These are phyloP conservation scores for Acanthococcus lagerstroemiae DNA, from an alignment of 2,888 invertebrate species.

Conservation along the genomic window DNA sequence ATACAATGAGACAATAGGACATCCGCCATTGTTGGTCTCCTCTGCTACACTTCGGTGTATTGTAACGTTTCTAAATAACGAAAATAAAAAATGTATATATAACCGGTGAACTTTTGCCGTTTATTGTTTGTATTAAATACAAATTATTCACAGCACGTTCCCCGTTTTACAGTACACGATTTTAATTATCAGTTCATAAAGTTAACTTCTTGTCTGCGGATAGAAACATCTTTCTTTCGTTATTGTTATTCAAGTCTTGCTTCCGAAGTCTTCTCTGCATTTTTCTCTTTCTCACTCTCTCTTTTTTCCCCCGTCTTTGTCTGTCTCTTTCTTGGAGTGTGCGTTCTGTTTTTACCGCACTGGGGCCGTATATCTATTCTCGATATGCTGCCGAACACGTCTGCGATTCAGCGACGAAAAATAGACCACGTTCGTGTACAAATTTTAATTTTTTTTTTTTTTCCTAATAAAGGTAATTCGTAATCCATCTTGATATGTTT, in stretches of 20 bases:
- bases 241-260: slow-evolving; percentile 25
- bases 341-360: too few relatives aligned
- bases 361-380: too few relatives aligned
- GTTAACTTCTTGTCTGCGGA: slow-evolving; percentile 25
- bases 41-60: slow-evolving; percentile 6
- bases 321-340: too few relatives aligned
- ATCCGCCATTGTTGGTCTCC: slow-evolving; percentile 12
- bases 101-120: slow-evolving; percentile 23
- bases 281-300: too few relatives aligned
- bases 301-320: too few relatives aligned
- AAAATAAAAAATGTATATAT: not conserved
- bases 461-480: too few relatives aligned
- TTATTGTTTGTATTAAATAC: slow-evolving; percentile 28
- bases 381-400: too few relatives aligned
- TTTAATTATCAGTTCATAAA: slow-evolving; percentile 28
- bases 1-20: slow-evolving; percentile 24
- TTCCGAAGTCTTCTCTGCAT: too few relatives aligned
- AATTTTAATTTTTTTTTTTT: too few relatives aligned
- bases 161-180: slow-evolving; percentile 29
- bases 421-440: too few relatives aligned
- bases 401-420: too few relatives aligned
- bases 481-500: too few relatives aligned
- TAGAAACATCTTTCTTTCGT: slow-evolving; percentile 23
- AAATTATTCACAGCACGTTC: slow-evolving; percentile 29
- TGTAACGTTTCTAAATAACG: not conserved